Evolutionary conservation across 2,113 vertebrate species (phyloP).

Genomic region (Corapipo altera): DNA sequence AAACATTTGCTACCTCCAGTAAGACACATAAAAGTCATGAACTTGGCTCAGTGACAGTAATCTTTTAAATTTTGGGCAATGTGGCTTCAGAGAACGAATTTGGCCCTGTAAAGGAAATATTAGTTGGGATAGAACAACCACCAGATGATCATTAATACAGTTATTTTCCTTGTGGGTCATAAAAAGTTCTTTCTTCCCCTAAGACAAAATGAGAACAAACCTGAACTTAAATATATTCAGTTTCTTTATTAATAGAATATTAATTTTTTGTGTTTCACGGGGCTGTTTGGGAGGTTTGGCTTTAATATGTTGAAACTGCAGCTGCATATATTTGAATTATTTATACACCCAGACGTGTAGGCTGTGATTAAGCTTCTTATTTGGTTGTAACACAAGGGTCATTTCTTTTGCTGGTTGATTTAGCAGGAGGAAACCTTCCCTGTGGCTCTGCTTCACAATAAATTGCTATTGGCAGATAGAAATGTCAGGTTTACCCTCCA

Average conservation of each 20-base stretch:
- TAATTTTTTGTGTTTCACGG: not conserved
- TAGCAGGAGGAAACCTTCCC: conserved; percentile 7
- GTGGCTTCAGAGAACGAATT: not conserved
- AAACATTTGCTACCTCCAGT: not conserved
- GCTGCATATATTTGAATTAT: not conserved
- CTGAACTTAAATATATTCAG: not conserved
- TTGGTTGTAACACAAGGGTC: not conserved
- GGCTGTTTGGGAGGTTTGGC: not conserved
- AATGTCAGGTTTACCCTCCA: conserved; percentile 51
- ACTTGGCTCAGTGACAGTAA: not conserved
- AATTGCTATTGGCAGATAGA: conserved; percentile 53
- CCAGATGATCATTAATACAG: not conserved
- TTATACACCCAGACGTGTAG: not conserved
- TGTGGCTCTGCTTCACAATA: not conserved
- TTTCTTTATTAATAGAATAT: not conserved
- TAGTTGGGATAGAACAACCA: not conserved
- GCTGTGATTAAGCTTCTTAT: not conserved
- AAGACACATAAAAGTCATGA: not conserved
- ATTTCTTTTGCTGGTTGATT: conserved; percentile 17
- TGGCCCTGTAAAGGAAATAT: not conserved
- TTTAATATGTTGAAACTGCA: not conserved
- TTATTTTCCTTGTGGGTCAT: not conserved
- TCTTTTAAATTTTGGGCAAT: not conserved
- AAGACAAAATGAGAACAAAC: not conserved
- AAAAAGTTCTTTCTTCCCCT: not conserved